Conservation (phyloP, 1,140 invertebrate species). For the Lepidurus packardi region DNA sequence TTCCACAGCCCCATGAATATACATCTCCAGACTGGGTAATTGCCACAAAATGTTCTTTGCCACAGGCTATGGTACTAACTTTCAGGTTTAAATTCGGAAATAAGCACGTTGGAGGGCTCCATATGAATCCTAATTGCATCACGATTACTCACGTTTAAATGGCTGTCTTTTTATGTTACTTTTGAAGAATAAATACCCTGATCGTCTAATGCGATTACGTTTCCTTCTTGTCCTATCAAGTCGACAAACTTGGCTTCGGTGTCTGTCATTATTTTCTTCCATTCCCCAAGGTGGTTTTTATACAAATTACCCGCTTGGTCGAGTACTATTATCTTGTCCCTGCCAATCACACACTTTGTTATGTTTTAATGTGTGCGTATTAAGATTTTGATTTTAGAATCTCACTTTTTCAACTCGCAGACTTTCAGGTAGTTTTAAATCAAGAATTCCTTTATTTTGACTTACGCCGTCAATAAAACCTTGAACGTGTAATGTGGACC, state of each 20-base stretch:
- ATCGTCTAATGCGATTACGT: neutral
- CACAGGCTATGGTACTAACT: constrained; percentile 61
- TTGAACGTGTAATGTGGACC: neutral
- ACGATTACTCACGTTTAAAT: neutral
- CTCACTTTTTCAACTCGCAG: neutral
- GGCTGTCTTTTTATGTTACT: neutral
- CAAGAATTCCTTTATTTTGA: neutral
- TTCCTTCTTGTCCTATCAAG: neutral
- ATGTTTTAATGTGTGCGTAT: neutral
- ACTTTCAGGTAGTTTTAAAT: neutral
- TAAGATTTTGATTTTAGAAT: neutral
- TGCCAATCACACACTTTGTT: neutral
- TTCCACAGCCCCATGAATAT: constrained; percentile 72
- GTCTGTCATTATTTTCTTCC: constrained; percentile 1
- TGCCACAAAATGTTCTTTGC: constrained; percentile 70
- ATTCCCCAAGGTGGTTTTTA: neutral
- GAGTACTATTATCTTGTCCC: neutral
- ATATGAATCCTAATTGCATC: neutral
- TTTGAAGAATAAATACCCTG: neutral
- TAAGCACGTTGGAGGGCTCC: constrained; percentile 26
- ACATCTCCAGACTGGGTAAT: constrained; percentile 64
- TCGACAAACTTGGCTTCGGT: neutral
- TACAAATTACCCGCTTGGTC: neutral
- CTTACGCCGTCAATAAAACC: neutral
- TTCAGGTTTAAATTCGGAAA: constrained; percentile 40